phyloP scores from a whole-genome alignment of 92 coral and sea anemone genomes.

The Palythoa grandiflora region DNA sequence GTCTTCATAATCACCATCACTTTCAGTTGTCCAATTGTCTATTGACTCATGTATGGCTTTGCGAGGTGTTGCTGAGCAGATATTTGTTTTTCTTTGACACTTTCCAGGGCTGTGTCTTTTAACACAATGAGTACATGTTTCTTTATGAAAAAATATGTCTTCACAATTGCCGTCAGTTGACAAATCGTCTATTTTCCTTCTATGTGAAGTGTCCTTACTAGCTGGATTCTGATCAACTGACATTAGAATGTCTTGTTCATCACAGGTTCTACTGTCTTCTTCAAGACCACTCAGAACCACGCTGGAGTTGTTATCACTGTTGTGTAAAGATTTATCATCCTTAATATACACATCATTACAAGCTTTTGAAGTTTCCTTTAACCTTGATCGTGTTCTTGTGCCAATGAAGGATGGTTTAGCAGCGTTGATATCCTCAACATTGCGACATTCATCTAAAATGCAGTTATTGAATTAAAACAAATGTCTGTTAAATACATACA shows the following conservation, averaged over 20 bases:
- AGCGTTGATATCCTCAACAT: not conserved
- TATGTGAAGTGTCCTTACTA: not conserved
- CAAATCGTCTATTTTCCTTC: not conserved
- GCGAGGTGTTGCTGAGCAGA: slow-evolving; percentile 5
- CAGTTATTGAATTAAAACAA: not conserved
- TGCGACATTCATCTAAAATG: not conserved
- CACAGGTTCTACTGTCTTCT: not conserved
- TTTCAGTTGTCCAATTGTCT: not conserved
- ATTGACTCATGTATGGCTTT: not conserved
- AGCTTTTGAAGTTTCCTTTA: too few species aligned
- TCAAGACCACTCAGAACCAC: slow-evolving; percentile 6
- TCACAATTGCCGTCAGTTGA: slow-evolving; percentile 31
- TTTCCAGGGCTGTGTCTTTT: not conserved
- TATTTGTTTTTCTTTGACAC: not conserved
- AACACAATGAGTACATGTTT: not conserved
- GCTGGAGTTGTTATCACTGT: not conserved
- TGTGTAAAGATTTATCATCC: not conserved
- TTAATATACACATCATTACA: not conserved
- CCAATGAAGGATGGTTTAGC: not conserved
- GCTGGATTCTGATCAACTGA: not conserved
- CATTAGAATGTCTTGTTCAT: not conserved
- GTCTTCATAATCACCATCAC: slow-evolving; percentile 28
- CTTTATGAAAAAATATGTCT: not conserved
- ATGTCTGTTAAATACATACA: not conserved
- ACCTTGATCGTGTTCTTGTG: too few species aligned